Evolutionary conservation across 2,797 vertebrate genomes (phyloP).

Genomic region (Leontocebus nigricollis): DNA sequence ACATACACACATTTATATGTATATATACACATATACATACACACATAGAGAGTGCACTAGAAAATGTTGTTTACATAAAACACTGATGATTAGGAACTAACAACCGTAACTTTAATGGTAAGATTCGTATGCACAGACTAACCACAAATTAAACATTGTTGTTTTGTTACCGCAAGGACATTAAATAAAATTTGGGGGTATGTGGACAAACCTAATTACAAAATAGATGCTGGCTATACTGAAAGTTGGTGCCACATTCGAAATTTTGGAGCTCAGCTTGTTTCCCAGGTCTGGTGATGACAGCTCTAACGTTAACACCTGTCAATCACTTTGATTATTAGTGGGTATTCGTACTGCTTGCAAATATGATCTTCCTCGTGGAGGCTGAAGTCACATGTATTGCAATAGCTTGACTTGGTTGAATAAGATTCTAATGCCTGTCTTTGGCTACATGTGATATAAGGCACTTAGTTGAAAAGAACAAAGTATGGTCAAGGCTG

Average conservation of each 20-base stretch:
- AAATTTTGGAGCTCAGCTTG: constrained; percentile 26
- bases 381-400: constrained; percentile 8
- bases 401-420: constrained; percentile 37
- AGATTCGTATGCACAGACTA: not conserved
- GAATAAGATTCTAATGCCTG: not conserved
- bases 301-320: constrained; percentile 45
- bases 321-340: constrained; percentile 54
- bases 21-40: not conserved
- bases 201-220: not conserved
- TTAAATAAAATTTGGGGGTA: constrained; percentile 24
- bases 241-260: constrained; percentile 14
- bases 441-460: constrained; percentile 24
- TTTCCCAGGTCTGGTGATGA: constrained; percentile 35
- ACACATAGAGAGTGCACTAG: not conserved
- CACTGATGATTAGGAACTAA: constrained; percentile 33
- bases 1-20: not conserved
- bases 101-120: constrained; percentile 8
- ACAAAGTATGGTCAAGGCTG: not conserved
- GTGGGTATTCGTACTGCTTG: constrained; percentile 20
- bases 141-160: constrained; percentile 33
- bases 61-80: constrained; percentile 36
- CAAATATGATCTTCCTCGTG: constrained; percentile 20
- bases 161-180: not conserved
- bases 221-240: constrained; percentile 27
- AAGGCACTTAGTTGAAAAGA: not conserved